These are phyloP conservation scores for Entelurus aequoreus DNA, from an alignment of 2,113 vertebrate species.

Conservation along the genomic window DNA sequence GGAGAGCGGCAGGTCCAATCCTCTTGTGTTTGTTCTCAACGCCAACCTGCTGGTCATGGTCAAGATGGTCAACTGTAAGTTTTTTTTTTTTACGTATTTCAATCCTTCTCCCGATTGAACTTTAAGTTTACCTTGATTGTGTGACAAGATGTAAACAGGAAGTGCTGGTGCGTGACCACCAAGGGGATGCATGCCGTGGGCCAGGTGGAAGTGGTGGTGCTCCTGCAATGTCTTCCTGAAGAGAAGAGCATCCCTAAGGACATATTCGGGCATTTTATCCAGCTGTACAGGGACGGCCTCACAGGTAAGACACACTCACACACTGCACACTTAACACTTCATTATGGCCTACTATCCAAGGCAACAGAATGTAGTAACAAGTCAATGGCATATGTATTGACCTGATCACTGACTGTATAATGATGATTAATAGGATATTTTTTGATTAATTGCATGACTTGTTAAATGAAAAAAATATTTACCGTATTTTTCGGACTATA, in stretches of 20 bases:
- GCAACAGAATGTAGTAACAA: too few species aligned
- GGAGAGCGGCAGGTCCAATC: conserved; percentile 71
- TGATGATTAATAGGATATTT: too few species aligned
- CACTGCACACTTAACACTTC: too few species aligned
- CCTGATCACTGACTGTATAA: too few species aligned
- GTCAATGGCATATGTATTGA: too few species aligned
- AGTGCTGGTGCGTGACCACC: conserved; percentile 92
- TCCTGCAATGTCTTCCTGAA: conserved; percentile 82
- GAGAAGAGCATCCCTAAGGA: conserved; percentile 88
- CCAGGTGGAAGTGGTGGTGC: conserved; percentile 89
- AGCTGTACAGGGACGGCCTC: conserved; percentile 86
- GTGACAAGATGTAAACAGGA: conserved; percentile 81
- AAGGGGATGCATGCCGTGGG: conserved; percentile 91
- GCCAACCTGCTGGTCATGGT: conserved; percentile 93
- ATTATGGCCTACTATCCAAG: too few species aligned
- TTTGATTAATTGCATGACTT: too few species aligned
- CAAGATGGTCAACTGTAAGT: conserved; percentile 85
- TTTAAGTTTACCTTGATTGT: conserved; percentile 54
- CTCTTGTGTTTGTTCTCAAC: conserved; percentile 90
- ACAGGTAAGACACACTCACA: conserved; percentile 76
- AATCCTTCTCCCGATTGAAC: too few species aligned
- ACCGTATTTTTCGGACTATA: too few species aligned
- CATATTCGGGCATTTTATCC: conserved; percentile 84
- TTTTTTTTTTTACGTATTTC: background rate
- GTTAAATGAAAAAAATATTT: too few species aligned